These are phyloP conservation scores for Vulpes vulpes DNA, from an alignment of 2,113 vertebrate species.

Conservation along the genomic window DNA sequence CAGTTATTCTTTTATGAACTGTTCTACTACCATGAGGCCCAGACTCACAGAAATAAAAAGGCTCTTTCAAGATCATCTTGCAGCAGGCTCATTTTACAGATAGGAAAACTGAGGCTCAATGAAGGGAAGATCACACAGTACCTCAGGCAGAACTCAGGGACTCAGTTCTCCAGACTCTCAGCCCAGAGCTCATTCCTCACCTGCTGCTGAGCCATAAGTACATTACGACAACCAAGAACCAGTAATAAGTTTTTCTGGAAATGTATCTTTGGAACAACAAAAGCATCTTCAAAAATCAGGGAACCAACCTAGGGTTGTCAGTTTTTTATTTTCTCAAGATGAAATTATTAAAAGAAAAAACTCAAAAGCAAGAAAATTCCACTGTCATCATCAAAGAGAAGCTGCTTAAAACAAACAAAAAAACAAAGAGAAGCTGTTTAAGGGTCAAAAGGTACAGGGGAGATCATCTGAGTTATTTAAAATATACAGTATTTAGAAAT, in stretches of 20 bases:
- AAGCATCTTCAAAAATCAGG: not conserved
- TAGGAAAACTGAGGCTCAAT: not conserved
- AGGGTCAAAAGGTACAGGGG: not conserved
- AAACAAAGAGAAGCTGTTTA: not conserved
- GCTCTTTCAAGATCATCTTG: not conserved
- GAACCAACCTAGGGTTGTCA: not conserved
- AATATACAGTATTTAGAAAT: not conserved
- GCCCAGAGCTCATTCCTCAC: not conserved
- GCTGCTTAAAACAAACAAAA: not conserved
- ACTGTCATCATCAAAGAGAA: not conserved
- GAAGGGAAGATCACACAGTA: not conserved
- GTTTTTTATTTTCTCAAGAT: slow-evolving; percentile 40
- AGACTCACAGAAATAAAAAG: not conserved
- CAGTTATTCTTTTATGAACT: not conserved
- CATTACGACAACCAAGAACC: not conserved
- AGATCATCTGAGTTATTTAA: not conserved
- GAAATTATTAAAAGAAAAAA: slow-evolving; percentile 8
- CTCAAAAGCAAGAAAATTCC: not conserved
- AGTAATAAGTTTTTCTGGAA: not conserved
- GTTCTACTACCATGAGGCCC: not conserved
- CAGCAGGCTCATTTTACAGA: not conserved
- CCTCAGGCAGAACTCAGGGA: not conserved
- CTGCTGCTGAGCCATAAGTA: not conserved
- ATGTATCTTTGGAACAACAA: not conserved
- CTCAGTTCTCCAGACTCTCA: not conserved